Evolutionary conservation across 2,113 vertebrate genomes (phyloP).

Genomic region (Serinus canaria): DNA sequence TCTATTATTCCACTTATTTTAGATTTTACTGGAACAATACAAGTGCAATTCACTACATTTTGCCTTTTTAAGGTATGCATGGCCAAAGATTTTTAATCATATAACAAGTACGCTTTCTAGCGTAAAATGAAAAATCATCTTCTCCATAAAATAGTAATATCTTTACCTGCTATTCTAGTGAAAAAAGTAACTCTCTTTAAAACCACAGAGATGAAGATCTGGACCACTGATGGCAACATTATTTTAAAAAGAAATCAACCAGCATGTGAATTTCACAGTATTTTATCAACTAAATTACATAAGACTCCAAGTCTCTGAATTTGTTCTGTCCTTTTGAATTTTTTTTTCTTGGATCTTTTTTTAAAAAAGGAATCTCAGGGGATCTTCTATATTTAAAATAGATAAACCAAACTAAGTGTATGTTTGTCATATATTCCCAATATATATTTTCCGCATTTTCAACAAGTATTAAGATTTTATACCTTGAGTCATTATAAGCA

Average conservation of each 20-base stretch:
- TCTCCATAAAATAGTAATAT: slow-evolving; percentile 40
- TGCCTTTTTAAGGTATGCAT: background rate
- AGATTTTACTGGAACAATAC: background rate
- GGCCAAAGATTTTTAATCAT: slow-evolving; percentile 53
- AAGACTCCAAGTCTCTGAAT: background rate
- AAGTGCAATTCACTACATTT: background rate
- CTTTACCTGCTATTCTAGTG: slow-evolving; percentile 45
- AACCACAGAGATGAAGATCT: background rate
- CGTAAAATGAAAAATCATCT: background rate
- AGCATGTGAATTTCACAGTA: background rate
- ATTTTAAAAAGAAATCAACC: background rate
- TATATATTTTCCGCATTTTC: background rate
- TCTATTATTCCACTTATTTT: background rate
- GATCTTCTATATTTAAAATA: background rate
- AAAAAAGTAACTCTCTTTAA: slow-evolving; percentile 29
- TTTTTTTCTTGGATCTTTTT: background rate
- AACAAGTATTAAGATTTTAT: background rate
- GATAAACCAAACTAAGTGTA: background rate
- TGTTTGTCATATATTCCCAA: background rate
- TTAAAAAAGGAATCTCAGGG: rapidly evolving
- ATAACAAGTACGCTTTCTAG: background rate
- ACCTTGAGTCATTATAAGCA: background rate
- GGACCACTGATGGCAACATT: background rate
- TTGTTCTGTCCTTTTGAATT: background rate
- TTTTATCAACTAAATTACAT: background rate